Conservation (phyloP, 2,797 vertebrate genomes). For the Poeciliopsis gracilis region DNA sequence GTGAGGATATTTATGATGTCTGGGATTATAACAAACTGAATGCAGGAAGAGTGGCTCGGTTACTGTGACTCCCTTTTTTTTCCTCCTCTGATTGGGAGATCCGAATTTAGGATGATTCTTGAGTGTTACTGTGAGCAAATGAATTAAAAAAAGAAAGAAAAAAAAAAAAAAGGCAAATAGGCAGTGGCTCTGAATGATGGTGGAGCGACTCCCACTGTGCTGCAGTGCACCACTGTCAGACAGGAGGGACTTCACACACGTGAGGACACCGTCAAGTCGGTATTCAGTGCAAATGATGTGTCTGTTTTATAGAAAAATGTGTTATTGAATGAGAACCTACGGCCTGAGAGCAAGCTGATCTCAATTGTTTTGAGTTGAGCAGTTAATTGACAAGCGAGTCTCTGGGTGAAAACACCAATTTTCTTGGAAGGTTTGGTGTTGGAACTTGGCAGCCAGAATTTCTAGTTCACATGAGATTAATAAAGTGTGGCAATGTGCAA, state of each 20-base stretch:
- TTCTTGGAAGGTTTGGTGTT: background rate
- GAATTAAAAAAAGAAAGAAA: background rate
- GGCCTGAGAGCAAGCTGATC: background rate
- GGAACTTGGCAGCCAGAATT: background rate
- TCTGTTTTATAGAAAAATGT: background rate
- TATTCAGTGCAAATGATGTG: slow-evolving; percentile 16
- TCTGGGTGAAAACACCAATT: background rate
- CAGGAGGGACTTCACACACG: slow-evolving; percentile 55
- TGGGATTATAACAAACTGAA: background rate
- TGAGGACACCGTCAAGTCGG: slow-evolving; percentile 39
- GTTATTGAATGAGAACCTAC: background rate
- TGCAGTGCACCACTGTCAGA: slow-evolving; percentile 85
- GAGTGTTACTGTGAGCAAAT: slow-evolving; percentile 17
- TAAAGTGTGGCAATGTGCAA: background rate
- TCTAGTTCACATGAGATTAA: background rate
- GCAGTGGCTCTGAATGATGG: slow-evolving; percentile 56
- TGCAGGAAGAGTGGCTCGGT: background rate
- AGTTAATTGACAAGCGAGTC: background rate
- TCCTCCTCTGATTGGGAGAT: background rate
- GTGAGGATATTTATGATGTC: background rate
- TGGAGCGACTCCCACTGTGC: slow-evolving; percentile 75
- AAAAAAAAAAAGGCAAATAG: background rate
- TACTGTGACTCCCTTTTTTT: background rate
- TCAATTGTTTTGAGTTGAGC: background rate
- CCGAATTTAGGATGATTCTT: slow-evolving; percentile 8